Percentiles rank a stretch among this genome's conserved stretches.
phyloP scores from a whole-genome alignment of 2,113 vertebrate genomes.

The Clinocottus analis region DNA sequence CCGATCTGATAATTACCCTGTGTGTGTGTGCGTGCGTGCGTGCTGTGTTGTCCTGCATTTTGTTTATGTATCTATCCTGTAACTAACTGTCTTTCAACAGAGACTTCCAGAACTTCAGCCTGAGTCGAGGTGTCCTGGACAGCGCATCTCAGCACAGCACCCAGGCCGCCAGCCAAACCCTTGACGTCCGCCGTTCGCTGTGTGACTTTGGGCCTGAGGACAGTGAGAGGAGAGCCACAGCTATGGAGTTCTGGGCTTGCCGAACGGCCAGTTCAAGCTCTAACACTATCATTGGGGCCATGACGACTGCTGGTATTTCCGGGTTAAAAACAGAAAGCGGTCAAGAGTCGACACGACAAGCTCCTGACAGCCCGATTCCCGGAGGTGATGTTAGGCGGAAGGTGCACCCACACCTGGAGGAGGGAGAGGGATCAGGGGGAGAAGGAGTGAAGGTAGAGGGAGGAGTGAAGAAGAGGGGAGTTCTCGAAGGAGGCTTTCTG shows the following conservation, averaged over 20 bases:
- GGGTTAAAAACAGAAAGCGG: conserved; percentile 72
- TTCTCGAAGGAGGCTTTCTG: conserved; percentile 90
- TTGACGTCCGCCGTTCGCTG: conserved; percentile 78
- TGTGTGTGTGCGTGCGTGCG: too few species aligned
- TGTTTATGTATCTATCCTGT: not conserved
- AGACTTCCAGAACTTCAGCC: conserved; percentile 91
- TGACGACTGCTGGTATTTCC: not conserved
- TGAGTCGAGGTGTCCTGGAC: conserved; percentile 86
- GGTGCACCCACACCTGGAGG: conserved; percentile 83
- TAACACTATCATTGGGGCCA: not conserved
- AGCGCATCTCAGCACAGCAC: conserved; percentile 64
- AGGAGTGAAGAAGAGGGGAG: conserved; percentile 85
- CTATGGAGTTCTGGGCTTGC: conserved; percentile 76
- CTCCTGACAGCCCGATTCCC: conserved; percentile 78
- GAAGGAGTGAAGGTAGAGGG: conserved; percentile 65
- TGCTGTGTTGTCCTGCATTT: not conserved
- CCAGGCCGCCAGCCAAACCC: conserved; percentile 49
- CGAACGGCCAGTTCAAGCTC: conserved; percentile 50
- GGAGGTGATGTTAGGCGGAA: conserved; percentile 84
- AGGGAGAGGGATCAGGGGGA: conserved; percentile 72
- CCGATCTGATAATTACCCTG: not conserved
- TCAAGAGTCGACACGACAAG: conserved; percentile 74
- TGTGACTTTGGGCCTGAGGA: conserved; percentile 81
- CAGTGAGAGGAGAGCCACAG: conserved; percentile 82
- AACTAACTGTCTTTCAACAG: conserved; percentile 67